Conservation (phyloP, 2,113 vertebrate species). For the Laticauda laticaudata region DNA sequence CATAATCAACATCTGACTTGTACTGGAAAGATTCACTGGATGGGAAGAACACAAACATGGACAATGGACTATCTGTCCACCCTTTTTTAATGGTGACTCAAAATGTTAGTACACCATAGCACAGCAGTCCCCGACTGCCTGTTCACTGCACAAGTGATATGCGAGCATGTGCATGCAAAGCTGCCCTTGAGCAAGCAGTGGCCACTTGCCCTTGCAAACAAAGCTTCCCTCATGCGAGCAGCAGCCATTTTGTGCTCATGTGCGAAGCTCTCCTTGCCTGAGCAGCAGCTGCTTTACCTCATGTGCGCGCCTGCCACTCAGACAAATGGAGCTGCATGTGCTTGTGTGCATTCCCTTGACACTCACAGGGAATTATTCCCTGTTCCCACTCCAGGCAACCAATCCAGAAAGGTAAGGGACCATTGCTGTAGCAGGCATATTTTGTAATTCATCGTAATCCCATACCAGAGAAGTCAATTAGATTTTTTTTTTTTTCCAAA, state of each 20-base stretch:
- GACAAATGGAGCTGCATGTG: not conserved
- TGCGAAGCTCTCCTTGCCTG: not conserved
- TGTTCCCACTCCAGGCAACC: not conserved
- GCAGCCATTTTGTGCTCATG: not conserved
- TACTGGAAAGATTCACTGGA: not conserved
- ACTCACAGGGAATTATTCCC: not conserved
- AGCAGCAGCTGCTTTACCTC: not conserved
- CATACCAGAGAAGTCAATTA: fast-evolving
- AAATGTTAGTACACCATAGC: not conserved
- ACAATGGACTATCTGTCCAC: not conserved
- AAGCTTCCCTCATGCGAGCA: not conserved
- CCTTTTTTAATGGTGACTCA: not conserved
- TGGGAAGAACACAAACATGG: not conserved
- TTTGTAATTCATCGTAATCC: fast-evolving
- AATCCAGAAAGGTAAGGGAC: not conserved
- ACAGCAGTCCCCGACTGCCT: not conserved
- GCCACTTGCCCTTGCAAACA: not conserved
- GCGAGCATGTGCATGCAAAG: not conserved
- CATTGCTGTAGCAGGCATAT: not conserved
- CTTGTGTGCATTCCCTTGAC: not conserved
- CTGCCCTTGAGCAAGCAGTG: not conserved
- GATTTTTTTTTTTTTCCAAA: not conserved
- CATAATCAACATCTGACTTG: not conserved
- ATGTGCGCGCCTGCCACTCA: too few species aligned
- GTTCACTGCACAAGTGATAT: not conserved